Percentiles rank a stretch among this genome's conserved stretches.
Evolutionary conservation across 2,797 vertebrate genomes (phyloP).

Genomic region (Malurus splendens): DNA sequence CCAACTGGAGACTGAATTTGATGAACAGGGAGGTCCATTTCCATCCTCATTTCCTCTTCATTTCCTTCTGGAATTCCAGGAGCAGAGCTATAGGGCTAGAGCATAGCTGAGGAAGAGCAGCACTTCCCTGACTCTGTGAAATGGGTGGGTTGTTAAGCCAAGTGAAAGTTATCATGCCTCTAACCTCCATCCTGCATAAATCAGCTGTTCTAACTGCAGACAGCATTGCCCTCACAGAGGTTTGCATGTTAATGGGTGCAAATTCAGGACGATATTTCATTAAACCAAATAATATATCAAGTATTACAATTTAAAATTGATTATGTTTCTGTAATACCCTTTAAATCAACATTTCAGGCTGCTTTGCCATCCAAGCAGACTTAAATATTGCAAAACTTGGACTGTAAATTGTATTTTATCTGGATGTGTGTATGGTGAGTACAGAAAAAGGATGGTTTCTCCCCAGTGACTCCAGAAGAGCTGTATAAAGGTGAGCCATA

Average conservation of each 20-base stretch:
- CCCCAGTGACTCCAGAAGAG: neutral
- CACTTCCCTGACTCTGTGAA: neutral
- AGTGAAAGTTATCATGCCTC: neutral
- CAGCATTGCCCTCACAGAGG: neutral
- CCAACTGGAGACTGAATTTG: neutral
- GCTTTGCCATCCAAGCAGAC: neutral
- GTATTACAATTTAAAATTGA: neutral
- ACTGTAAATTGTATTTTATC: neutral
- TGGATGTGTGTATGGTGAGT: neutral
- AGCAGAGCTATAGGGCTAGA: neutral
- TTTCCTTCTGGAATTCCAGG: neutral
- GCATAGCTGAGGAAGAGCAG: neutral
- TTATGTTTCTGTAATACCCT: neutral
- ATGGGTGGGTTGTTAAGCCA: neutral
- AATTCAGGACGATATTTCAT: neutral
- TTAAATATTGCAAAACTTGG: neutral
- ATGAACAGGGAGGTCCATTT: neutral
- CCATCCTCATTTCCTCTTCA: neutral
- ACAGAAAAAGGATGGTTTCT: neutral
- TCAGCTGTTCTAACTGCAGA: neutral
- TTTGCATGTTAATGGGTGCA: neutral
- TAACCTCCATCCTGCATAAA: neutral
- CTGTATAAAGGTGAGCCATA: neutral
- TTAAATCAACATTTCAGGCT: neutral
- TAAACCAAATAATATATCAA: neutral